Evolutionary conservation across 2,888 invertebrate genomes (phyloP).

Genomic region (Sinotaia quadrata): DNA sequence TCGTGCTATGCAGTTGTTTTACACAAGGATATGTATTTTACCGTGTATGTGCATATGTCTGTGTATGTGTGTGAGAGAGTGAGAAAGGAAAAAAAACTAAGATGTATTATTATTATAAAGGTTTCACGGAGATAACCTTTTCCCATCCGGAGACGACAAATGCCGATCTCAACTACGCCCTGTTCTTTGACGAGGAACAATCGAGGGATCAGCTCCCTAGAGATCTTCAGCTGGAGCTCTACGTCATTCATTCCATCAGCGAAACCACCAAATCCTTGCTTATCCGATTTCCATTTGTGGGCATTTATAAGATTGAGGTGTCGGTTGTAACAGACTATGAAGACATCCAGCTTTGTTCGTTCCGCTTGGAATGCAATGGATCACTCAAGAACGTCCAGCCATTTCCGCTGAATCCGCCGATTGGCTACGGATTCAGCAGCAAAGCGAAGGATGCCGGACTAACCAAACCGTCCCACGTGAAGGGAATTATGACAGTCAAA

Average conservation of each 20-base stretch:
- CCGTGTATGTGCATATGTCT: no score
- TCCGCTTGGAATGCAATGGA: slow-evolving; percentile 53
- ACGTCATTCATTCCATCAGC: slow-evolving; percentile 20
- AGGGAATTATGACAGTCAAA: slow-evolving; percentile 25
- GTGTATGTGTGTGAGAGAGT: no score
- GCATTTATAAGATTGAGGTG: slow-evolving; percentile 54
- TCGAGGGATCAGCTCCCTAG: slow-evolving; percentile 16
- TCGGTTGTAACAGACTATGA: slow-evolving; percentile 48
- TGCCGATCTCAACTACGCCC: slow-evolving; percentile 18
- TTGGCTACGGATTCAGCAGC: slow-evolving; percentile 54
- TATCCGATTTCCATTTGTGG: slow-evolving; percentile 50
- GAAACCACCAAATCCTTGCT: slow-evolving; percentile 15
- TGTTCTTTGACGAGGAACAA: slow-evolving; percentile 22
- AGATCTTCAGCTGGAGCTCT: slow-evolving; percentile 23
- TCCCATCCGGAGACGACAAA: slow-evolving; percentile 26
- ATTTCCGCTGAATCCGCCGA: slow-evolving; percentile 53
- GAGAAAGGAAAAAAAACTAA: no score
- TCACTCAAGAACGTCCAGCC: slow-evolving; percentile 41
- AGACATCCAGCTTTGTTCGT: slow-evolving; percentile 46
- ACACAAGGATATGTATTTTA: no score
- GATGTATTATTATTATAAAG: no score
- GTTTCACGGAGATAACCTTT: slow-evolving; percentile 30
- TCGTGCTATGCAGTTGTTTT: no score
- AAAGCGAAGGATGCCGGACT: slow-evolving; percentile 51
- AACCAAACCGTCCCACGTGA: slow-evolving; percentile 46